Evolutionary conservation across 1,140 invertebrate species (phyloP), one percentile per base, ranked within the genome.

Genomic region (Coenobita brevimanus): DNA sequence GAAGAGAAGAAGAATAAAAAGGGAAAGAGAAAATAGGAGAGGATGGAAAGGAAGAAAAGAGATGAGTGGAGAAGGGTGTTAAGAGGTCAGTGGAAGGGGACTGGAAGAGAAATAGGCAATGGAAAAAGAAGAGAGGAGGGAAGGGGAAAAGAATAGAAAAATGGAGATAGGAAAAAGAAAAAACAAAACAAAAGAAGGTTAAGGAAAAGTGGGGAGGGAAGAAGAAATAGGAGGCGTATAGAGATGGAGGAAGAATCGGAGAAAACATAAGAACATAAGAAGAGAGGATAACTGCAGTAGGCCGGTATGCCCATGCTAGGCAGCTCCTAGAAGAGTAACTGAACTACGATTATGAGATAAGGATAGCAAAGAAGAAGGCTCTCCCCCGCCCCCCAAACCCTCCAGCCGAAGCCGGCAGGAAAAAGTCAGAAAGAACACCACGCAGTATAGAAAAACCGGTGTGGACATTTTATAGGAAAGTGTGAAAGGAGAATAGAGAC

Each of bases 191-290:
- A 21, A 78, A 67, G 79, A 41, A 60, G 41, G 62, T 43, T 30
- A 67, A 30, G 27, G 43, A 43, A 38, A 82, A 60, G 43, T 36
- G 43, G 62, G 43, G 79, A 82, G 79, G 43, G 62, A 67, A 60
- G 67, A 60, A 82, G 79, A 82, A 60, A 67, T 54, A 41, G 62
- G 43, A 60, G 67, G 79, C 41, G 62, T 43, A 60, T 64, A 60
- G 67, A 60, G 67, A 60, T 43, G 62, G 41, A 60, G 67, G 57
- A 67, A 41, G 43, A 33, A 82, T 54, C 38, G 38, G 67, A 33
- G 67, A 41, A 64, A 33, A 82, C 57, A 82, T 36, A 41, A n/a
- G 24, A 30, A 60, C 3, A 30, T 13, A 36, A 24, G 27, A 2
- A 36, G 0, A 80, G n/a, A n/a, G n/a, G n/a, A n/a, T n/a, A n/a